Evolutionary conservation across 2,797 vertebrate species (phyloP).

Genomic region (Acropternis orthonyx): DNA sequence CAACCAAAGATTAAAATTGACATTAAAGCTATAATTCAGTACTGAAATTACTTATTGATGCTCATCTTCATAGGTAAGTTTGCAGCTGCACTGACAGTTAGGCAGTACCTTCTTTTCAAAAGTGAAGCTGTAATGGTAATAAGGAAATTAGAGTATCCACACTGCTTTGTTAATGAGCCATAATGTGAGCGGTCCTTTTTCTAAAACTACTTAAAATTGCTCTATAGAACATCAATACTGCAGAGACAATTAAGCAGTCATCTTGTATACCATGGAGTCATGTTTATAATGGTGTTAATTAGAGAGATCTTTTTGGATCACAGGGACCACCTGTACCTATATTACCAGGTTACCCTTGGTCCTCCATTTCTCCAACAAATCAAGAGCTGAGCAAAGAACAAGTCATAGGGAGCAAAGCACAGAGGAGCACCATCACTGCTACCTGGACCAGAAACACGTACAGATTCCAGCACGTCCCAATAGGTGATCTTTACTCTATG

Average conservation of each 20-base stretch:
- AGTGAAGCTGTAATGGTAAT: background rate
- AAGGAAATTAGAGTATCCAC: background rate
- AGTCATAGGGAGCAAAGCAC: background rate
- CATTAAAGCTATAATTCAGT: background rate
- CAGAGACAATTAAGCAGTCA: background rate
- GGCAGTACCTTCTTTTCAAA: background rate
- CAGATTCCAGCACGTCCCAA: background rate
- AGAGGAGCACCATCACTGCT: background rate
- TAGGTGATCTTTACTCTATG: background rate
- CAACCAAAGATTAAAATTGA: background rate
- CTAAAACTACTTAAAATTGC: background rate
- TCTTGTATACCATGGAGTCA: fast-evolving
- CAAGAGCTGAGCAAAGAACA: background rate
- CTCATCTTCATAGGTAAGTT: background rate
- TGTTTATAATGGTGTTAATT: background rate
- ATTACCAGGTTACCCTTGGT: background rate
- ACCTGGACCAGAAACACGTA: background rate
- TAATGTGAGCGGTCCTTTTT: background rate
- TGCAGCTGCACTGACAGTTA: background rate
- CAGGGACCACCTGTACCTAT: fast-evolving
- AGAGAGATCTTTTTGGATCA: background rate
- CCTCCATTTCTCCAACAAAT: background rate
- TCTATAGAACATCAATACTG: background rate
- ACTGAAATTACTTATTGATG: background rate
- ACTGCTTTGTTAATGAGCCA: background rate